Base-by-base conservation (phyloP, 2,113 vertebrate species). In the Osmerus eperlanus region DNA sequence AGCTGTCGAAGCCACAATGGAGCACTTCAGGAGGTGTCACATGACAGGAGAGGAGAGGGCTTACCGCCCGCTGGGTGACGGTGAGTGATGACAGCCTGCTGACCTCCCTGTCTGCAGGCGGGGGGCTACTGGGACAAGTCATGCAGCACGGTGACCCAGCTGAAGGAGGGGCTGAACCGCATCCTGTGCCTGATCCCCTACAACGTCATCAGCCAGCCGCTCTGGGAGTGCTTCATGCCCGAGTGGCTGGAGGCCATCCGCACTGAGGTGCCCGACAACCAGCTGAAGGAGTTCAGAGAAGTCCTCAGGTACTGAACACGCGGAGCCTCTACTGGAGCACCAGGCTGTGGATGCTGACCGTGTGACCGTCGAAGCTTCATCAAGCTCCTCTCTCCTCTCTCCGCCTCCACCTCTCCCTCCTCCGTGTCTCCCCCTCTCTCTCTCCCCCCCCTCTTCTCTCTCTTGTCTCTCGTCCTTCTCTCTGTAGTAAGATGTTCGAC, bases 51-150 rank as follows among this genome's bases (percentile, higher is more conserved):
- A 19, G 56, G 56, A 59, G n/a, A 19, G 56, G 23, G 23, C 23
- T 32, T 6, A 32, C 32, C 32, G 32, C 32, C 32, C 32, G 32
- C 32, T 32, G 32, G 32, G 32, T 32, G 32, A 32, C 32, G 56
- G 56, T n/a, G 56, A 9, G 18, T 21, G n/a, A 58, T 59, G 18
- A 19, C 19, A 19, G 19, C n/a, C 29, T n/a, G 1, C 64, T 56
- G 23, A 32, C 28, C 54, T 19, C 12, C 59, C 36, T 67, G 54
- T 73, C 29, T 25, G 16, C 87, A 99, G 97, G 97, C 99, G 78
- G 97, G 97, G 67, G 97, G 97, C 21, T 98, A 98, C 89, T 99
- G 97, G 97, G 97, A 99, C 90, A 99, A 97, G 81, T 97, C 95
- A 0, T 99, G 97, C 70, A 98, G 92, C 86, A 94, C 94, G 2